Evolutionary conservation across 2,113 vertebrate genomes (phyloP).

Genomic region (Fregetta grallaria): DNA sequence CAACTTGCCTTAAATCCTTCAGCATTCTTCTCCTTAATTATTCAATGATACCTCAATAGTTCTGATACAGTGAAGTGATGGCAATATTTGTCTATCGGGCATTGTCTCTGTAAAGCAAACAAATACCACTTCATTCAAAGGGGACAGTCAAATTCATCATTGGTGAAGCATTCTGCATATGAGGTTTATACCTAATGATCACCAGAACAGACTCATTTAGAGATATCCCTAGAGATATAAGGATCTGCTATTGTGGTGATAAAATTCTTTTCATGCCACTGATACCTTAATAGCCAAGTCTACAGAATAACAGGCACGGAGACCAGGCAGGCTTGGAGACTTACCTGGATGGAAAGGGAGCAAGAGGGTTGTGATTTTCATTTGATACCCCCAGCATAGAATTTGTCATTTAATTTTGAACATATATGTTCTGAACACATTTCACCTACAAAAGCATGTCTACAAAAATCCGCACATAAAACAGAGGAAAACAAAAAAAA

Average conservation of each 20-base stretch:
- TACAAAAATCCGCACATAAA: neutral
- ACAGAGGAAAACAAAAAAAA: neutral
- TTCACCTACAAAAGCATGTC: neutral
- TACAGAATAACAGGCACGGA: neutral
- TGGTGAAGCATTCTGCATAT: neutral
- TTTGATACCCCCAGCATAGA: neutral
- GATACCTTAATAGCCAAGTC: neutral
- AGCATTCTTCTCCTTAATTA: slow-evolving; percentile 15
- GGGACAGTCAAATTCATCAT: neutral
- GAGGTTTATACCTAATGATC: neutral
- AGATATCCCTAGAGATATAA: slow-evolving; percentile 22
- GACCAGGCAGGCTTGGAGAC: neutral
- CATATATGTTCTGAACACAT: neutral
- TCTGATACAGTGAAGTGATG: neutral
- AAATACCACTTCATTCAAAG: slow-evolving; percentile 17
- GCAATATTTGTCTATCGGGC: neutral
- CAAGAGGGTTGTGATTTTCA: neutral
- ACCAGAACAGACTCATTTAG: slow-evolving; percentile 12
- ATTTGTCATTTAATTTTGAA: neutral
- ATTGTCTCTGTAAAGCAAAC: slow-evolving; percentile 34
- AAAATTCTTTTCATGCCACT: slow-evolving; percentile 64
- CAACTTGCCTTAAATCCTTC: neutral
- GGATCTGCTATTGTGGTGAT: slow-evolving; percentile 30
- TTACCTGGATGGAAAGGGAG: neutral
- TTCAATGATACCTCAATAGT: neutral